These are phyloP conservation scores for Tetragonisca angustula DNA, from an alignment of 2,888 invertebrate genomes.

Conservation along the genomic window DNA sequence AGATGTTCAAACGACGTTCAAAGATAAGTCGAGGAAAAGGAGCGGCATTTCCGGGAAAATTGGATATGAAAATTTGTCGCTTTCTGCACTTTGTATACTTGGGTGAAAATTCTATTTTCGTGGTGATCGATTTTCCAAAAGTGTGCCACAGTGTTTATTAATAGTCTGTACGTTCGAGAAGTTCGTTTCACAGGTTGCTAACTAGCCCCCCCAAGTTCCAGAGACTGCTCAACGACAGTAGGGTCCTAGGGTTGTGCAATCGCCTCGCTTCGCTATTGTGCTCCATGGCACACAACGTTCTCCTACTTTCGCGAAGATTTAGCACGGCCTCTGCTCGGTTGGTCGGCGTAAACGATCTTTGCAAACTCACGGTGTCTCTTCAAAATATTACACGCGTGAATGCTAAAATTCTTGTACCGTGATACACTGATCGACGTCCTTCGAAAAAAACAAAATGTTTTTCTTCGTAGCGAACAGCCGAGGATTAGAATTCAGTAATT, in stretches of 20 bases:
- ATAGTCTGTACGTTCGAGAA: neutral
- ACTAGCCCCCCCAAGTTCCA: constrained; percentile 59
- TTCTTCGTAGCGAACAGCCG: no score
- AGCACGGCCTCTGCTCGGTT: constrained; percentile 20
- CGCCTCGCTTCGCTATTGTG: constrained; percentile 56
- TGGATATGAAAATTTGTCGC: no score
- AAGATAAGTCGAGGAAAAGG: no score
- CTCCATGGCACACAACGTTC: constrained; percentile 44
- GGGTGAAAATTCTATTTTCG: no score
- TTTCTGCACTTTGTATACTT: no score
- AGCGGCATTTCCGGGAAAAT: no score
- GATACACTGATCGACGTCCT: no score
- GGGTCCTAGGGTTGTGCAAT: constrained; percentile 58
- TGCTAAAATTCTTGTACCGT: neutral
- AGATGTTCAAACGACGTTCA: no score
- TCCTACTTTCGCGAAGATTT: constrained; percentile 59
- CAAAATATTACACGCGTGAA: neutral
- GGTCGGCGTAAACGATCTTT: constrained; percentile 16
- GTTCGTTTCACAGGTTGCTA: constrained; percentile 42
- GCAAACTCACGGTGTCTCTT: neutral
- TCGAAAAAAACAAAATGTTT: no score
- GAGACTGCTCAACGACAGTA: constrained; percentile 68
- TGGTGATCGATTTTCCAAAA: neutral
- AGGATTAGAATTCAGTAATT: no score
- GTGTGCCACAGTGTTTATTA: neutral